phyloP scores from a whole-genome alignment of 2,113 vertebrate genomes.

The Phycodurus eques region DNA sequence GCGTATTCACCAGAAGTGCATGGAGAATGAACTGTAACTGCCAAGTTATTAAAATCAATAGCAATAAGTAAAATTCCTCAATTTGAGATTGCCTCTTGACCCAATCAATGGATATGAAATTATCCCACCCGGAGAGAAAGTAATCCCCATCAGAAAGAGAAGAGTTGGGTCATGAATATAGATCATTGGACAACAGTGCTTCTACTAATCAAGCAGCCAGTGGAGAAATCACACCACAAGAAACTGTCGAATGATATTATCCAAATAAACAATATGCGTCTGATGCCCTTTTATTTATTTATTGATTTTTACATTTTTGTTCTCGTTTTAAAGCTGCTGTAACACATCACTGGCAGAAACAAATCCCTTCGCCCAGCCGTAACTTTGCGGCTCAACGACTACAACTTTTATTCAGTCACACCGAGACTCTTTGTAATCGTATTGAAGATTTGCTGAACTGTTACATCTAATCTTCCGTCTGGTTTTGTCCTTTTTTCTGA shows the following conservation, averaged over 20 bases:
- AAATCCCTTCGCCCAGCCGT: not conserved
- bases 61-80: constrained; percentile 77
- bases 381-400: constrained; percentile 1
- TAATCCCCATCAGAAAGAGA: constrained; percentile 63
- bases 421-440: not conserved
- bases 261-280: not conserved
- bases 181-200: constrained; percentile 38
- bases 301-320: not conserved
- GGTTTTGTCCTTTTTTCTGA: not conserved
- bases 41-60: constrained; percentile 83
- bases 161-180: constrained; percentile 53
- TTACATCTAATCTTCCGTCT: not conserved
- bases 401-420: constrained; percentile 1
- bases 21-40: constrained; percentile 73
- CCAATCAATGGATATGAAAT: constrained; percentile 78
- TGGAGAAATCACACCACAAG: constrained; percentile 30
- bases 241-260: not conserved
- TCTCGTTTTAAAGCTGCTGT: not conserved
- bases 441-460: not conserved
- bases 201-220: constrained; percentile 31
- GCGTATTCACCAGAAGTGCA: constrained; percentile 50
- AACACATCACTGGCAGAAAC: constrained; percentile 4
- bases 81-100: constrained; percentile 70
- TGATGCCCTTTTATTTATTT: not conserved
- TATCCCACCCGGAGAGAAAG: constrained; percentile 60